A percentile compares a stretch with the other conserved stretches of the same genome.
Conservation (phyloP, 37 sponge, comb jelly and placozoan genomes). For the Corticium candelabrum region DNA sequence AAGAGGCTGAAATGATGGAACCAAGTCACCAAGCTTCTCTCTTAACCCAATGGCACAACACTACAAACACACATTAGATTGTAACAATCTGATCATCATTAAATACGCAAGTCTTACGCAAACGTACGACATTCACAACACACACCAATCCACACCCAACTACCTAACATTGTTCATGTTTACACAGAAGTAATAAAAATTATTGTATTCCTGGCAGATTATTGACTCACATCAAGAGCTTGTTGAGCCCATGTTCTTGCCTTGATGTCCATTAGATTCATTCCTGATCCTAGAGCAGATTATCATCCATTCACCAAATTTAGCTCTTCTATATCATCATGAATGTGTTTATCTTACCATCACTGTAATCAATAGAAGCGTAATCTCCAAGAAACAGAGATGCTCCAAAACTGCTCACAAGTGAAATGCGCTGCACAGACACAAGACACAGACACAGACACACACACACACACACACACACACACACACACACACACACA, state of each 20-base stretch:
- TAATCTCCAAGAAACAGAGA: slow-evolving; percentile 63
- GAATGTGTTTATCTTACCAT: slow-evolving; percentile 44
- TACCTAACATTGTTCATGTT: no score
- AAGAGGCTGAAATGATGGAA: slow-evolving; percentile 29
- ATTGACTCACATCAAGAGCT: slow-evolving; percentile 51
- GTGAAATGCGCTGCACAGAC: not conserved
- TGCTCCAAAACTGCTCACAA: slow-evolving; percentile 16
- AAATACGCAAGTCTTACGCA: no score
- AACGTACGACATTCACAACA: no score
- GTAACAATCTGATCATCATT: no score
- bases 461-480: slow-evolving; percentile 32
- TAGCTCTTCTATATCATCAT: not conserved
- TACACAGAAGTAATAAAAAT: no score
- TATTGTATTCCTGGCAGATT: no score
- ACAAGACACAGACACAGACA: slow-evolving; percentile 3
- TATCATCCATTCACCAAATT: no score
- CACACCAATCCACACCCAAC: no score
- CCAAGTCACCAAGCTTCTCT: slow-evolving; percentile 49
- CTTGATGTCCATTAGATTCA: slow-evolving; percentile 84
- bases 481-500: slow-evolving; percentile 19
- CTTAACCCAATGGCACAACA: slow-evolving; percentile 45
- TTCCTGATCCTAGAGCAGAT: slow-evolving; percentile 72
- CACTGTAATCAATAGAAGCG: slow-evolving; percentile 83
- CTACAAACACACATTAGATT: slow-evolving; percentile 1
- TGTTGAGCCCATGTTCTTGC: slow-evolving; percentile 53